Percentiles rank a stretch among this genome's conserved stretches.
phyloP scores from a whole-genome alignment of 2,888 invertebrate genomes.

The Sicus ferrugineus region DNA sequence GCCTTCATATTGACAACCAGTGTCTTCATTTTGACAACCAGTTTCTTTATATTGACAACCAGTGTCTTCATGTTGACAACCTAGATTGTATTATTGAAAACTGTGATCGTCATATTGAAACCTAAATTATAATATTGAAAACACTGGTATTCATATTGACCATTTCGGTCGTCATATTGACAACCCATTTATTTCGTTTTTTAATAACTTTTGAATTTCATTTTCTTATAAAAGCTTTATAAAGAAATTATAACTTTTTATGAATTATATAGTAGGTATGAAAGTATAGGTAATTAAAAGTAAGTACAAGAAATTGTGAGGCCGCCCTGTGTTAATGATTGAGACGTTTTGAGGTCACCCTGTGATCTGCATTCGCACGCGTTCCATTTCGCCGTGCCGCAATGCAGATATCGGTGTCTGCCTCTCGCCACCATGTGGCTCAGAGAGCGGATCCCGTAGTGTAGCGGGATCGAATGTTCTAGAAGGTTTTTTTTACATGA shows the following conservation, averaged over 20 bases:
- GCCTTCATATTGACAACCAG: too few species aligned
- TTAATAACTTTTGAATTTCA: background rate
- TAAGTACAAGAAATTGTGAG: background rate
- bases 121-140: background rate
- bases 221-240: background rate
- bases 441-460: too few species aligned
- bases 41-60: conserved; percentile 1
- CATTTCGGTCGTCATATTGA: background rate
- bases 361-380: too few species aligned
- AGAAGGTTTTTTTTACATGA: too few species aligned
- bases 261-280: background rate
- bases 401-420: too few species aligned
- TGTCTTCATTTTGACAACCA: background rate
- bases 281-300: background rate
- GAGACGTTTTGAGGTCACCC: too few species aligned
- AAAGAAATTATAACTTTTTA: background rate
- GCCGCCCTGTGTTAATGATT: too few species aligned
- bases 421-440: too few species aligned
- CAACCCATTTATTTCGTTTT: background rate
- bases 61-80: background rate
- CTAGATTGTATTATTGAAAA: background rate
- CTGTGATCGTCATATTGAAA: background rate
- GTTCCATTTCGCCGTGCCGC: too few species aligned
- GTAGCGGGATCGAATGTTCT: too few species aligned
- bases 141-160: background rate